Base-by-base conservation (phyloP, 37 sponge, comb jelly and placozoan species). In the Cliona cf. orientalis region DNA sequence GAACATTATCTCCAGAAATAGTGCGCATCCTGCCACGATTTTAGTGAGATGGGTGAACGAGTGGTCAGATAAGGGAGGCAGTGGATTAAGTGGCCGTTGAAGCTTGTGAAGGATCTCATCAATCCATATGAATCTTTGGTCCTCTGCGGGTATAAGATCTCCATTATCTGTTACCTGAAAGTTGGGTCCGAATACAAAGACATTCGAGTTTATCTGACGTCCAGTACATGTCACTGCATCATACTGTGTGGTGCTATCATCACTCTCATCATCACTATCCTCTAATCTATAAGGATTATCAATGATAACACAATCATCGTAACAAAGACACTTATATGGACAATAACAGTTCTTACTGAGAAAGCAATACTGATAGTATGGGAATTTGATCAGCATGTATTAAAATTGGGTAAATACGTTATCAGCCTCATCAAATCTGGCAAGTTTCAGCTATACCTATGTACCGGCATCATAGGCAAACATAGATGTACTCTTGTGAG, bases 111-210 rank as follows among this genome's bases (percentile, higher is more conserved):
- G 66, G 35, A 78, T 78, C 4, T 37, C 63, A 23, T 42, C 49
- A 29, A 78, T 31, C 79, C 79, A 78, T 3, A 78, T n/a, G 35
- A 49, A 78, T 38, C 5, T 32, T 40, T 65, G 79, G 53, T 6
- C 66, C 64, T 35, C 63, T 26, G 26, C 36, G 17, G 66, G 53
- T 29, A 78, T 61, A 11, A 46, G 36, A 11, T 33, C 41, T 25
- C 79, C 79, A 65, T 78, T 36, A 1, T 21, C 26, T 7, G 22
- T 14, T 2, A 78, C 12, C 39, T 78, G 79, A 22, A 64, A 45
- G 14, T 5, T 46, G 12, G 79, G 79, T 34, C 79, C 79, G 66
- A 78, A 66, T 32, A 78, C 66, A 65, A 60, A 78, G 34, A 78
- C 66, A 32, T 66, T 42, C 41, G 66, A 63, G 46, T 53, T 46